Base-by-base conservation (phyloP, 92 coral and sea anemone species). In the Ricordea florida region DNA sequence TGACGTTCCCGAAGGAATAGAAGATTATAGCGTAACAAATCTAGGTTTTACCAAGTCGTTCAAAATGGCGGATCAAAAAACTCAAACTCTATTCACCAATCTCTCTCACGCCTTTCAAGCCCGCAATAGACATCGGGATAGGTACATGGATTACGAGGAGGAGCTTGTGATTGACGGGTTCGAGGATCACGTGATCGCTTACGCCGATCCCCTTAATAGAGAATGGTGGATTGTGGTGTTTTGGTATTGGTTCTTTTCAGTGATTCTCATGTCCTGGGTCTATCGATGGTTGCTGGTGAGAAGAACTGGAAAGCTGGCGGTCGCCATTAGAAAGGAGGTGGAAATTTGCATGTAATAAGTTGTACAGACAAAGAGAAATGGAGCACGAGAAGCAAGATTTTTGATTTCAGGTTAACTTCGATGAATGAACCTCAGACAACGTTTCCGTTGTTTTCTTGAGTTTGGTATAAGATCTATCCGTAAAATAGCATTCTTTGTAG, bases 101-200 rank as follows among this genome's bases (percentile, higher is more conserved):
- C 84, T 80, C 9, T 74, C 91, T 28, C 77, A 85, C 47, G 91
- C 87, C 2, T 86, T 86, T 8, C 91, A 86, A 52, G 91, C 91
- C 14, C 78, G 91, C 17, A 81, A 80, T 65, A 68, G 91, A 34
- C 91, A 80, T 59, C 66, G 73, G 14, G 91, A 86, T 49, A 80
- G 66, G 36, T 51, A 66, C 57, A 52, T 80, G 83, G 91, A 80
- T 20, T 86, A 66, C 55, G 83, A 81, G 14, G 87, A 80, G 35
- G 67, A 17, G 8, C 68, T 86, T 46, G 52, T 57, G 25, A 57
- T 86, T 55, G 78, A 80, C 43, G 83, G 86, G 28, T 80, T 86
- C 69, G 18, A 62, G 11, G 87, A 74, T 32, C 72, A 86, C 51
- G 79, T 86, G 71, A 59, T 67, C 30, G 91, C 87, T 20, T 80